Percentiles rank a stretch among this genome's conserved stretches.
Conservation (phyloP, 2,888 invertebrate species). For the Pemphredon lugubris region DNA sequence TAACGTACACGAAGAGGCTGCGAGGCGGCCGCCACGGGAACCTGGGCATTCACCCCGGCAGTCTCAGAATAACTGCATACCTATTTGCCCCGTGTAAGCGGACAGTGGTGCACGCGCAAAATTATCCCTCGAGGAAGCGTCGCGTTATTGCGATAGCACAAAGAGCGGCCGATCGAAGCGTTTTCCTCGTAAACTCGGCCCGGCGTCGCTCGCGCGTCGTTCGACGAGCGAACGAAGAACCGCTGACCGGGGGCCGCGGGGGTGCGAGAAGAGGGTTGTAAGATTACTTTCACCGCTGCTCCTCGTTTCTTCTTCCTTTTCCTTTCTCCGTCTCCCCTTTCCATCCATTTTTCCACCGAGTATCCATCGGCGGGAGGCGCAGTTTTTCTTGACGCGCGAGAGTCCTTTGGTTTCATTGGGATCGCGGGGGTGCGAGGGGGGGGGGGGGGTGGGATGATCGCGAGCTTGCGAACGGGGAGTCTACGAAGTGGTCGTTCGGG, state of each 20-base stretch:
- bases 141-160: constrained; percentile 19
- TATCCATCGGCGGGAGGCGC: too few relatives aligned
- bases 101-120: constrained; percentile 67
- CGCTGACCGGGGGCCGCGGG: constrained; percentile 23
- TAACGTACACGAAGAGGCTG: constrained; percentile 45
- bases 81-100: constrained; percentile 72
- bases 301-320: too few relatives aligned
- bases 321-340: too few relatives aligned
- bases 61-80: constrained; percentile 78
- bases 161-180: not conserved
- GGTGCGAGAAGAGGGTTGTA: constrained; percentile 16
- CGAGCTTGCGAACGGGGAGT: too few relatives aligned
- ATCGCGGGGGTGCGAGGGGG: too few relatives aligned
- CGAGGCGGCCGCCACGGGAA: constrained; percentile 52
- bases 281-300: constrained; percentile 31
- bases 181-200: too few relatives aligned
- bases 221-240: too few relatives aligned
- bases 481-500: not conserved
- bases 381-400: too few relatives aligned
- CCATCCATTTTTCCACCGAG: too few relatives aligned
- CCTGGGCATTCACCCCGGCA: constrained; percentile 77
- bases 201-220: too few relatives aligned
- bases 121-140: constrained; percentile 53
- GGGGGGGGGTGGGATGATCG: too few relatives aligned
- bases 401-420: too few relatives aligned